Evolutionary conservation across 2,888 invertebrate genomes (phyloP).

Genomic region (Sicus ferrugineus): DNA sequence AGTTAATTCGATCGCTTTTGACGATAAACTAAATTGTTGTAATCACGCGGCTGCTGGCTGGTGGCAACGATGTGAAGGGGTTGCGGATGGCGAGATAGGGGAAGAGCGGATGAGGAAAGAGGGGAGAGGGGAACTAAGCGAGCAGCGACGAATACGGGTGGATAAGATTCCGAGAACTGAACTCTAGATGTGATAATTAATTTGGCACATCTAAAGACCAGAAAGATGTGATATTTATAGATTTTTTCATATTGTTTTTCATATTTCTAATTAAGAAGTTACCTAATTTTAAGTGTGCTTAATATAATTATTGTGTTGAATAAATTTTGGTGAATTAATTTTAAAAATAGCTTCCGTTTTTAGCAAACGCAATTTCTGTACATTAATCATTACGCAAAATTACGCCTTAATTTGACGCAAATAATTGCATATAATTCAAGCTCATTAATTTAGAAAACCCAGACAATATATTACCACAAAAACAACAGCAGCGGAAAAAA

Average conservation of each 20-base stretch:
- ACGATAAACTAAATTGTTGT: constrained; percentile 7
- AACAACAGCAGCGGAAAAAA: constrained; percentile 10
- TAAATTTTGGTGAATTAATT: not conserved
- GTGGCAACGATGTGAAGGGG: not conserved
- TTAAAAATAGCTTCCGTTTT: no score
- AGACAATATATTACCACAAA: not conserved
- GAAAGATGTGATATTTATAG: not conserved
- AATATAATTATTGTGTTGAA: not conserved
- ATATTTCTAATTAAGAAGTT: not conserved
- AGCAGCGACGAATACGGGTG: no score
- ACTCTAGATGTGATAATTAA: not conserved
- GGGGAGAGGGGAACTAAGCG: no score
- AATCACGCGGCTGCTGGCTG: not conserved
- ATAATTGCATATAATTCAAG: constrained; percentile 8
- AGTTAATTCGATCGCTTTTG: constrained; percentile 3
- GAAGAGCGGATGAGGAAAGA: not conserved
- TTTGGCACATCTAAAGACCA: not conserved
- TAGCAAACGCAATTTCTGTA: no score
- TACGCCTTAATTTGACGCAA: not conserved
- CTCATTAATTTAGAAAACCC: constrained; percentile 6
- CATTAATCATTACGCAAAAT: no score
- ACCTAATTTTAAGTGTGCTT: not conserved
- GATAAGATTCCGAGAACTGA: no score
- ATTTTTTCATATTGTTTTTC: not conserved
- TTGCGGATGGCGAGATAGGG: not conserved